phyloP scores from a whole-genome alignment of 2,797 vertebrate genomes.

The Alauda arvensis region DNA sequence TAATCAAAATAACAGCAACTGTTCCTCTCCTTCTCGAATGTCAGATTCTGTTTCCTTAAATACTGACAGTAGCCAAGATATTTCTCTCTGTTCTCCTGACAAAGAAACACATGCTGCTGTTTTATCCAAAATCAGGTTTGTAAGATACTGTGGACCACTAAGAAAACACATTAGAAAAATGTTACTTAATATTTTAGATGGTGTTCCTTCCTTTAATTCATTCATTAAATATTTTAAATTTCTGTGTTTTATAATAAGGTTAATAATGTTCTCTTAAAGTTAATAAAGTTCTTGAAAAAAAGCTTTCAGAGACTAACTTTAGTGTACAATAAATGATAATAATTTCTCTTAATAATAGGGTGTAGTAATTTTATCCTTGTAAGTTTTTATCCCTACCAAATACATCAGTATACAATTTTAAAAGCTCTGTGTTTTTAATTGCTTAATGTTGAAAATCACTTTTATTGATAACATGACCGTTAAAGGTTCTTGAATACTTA shows the following conservation, averaged over 20 bases:
- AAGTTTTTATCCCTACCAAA: background rate
- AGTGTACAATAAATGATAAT: background rate
- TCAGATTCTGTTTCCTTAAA: constrained; percentile 97
- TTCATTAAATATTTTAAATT: background rate
- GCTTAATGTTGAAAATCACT: background rate
- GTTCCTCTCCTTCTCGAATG: constrained; percentile 97
- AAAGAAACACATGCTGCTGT: constrained; percentile 83
- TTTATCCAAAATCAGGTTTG: constrained; percentile 84
- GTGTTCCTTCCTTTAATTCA: background rate
- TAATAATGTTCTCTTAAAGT: background rate
- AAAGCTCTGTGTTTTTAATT: background rate
- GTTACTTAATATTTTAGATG: background rate
- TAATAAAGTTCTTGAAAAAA: background rate
- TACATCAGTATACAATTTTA: background rate
- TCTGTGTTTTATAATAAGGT: background rate
- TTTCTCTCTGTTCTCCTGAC: constrained; percentile 90
- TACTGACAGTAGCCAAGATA: constrained; percentile 95
- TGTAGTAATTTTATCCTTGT: background rate
- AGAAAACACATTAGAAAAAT: background rate
- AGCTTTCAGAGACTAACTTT: background rate
- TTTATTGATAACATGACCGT: background rate
- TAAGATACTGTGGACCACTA: background rate
- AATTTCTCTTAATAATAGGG: background rate
- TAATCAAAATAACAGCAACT: constrained; percentile 99
- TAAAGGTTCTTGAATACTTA: background rate